phyloP scores from a whole-genome alignment of 2,113 vertebrate species.

The Psilopsiagon aymara region DNA sequence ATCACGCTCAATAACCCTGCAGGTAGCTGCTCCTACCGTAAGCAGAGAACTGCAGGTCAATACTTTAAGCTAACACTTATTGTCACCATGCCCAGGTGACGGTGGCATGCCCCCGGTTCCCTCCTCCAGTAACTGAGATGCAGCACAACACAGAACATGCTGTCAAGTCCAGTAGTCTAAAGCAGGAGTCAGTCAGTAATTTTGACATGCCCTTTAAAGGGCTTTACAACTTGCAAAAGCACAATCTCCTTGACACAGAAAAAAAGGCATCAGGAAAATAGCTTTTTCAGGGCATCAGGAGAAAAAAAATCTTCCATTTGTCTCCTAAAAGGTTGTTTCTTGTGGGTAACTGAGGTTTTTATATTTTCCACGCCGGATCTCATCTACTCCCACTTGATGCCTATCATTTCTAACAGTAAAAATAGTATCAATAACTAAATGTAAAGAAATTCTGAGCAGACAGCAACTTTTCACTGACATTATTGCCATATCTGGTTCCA shows the following conservation, averaged over 20 bases:
- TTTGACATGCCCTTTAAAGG: not conserved
- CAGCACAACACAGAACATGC: not conserved
- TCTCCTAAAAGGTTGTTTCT: not conserved
- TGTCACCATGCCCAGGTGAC: accelerated
- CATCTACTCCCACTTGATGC: not conserved
- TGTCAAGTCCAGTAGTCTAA: not conserved
- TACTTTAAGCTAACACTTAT: too few relatives aligned
- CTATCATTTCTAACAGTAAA: not conserved
- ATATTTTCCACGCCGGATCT: not conserved
- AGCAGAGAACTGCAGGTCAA: not conserved
- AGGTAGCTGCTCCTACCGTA: accelerated
- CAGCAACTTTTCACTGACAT: not conserved
- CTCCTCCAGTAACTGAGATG: not conserved
- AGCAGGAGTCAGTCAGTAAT: not conserved
- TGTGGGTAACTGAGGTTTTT: not conserved
- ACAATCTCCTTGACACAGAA: not conserved
- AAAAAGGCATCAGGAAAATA: not conserved
- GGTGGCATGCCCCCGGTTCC: accelerated
- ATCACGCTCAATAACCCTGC: not conserved
- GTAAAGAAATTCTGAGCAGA: not conserved
- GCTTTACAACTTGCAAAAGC: not conserved
- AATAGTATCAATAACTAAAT: not conserved
- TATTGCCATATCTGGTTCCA: not conserved
- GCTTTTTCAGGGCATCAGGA: not conserved
- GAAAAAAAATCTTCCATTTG: not conserved